A percentile compares a stretch with the other conserved stretches of the same genome.
phyloP scores from a whole-genome alignment of 2,888 invertebrate species.

The Sepiola atlantica region DNA sequence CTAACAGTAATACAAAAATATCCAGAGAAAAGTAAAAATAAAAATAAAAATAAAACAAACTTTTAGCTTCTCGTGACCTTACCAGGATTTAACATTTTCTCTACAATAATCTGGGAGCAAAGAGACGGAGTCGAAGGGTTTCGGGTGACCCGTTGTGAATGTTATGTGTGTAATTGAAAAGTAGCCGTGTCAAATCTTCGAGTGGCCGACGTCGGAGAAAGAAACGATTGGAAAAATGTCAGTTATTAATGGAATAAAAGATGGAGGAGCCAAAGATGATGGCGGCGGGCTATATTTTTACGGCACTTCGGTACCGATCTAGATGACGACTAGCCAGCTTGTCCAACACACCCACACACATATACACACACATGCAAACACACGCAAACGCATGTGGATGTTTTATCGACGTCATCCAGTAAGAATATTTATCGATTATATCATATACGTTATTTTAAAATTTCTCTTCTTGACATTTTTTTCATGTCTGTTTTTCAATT shows the following conservation, averaged over 20 bases:
- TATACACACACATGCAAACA: background rate
- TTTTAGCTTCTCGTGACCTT: background rate
- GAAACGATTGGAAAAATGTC: constrained; percentile 16
- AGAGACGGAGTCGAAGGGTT: background rate
- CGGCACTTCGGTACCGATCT: background rate
- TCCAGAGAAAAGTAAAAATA: too few relatives aligned
- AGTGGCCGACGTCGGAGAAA: background rate
- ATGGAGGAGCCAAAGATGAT: constrained; percentile 10
- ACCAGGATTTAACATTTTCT: background rate
- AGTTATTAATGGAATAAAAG: background rate
- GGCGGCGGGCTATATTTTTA: background rate
- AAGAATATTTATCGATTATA: background rate
- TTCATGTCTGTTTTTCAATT: too few relatives aligned
- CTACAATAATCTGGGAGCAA: background rate
- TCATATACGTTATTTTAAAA: background rate
- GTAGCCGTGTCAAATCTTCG: background rate
- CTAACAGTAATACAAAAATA: too few relatives aligned
- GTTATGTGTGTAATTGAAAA: background rate
- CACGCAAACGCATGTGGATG: background rate
- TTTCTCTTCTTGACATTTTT: background rate
- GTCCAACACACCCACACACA: background rate
- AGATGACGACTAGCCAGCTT: too few relatives aligned
- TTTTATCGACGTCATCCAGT: background rate
- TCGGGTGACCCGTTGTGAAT: background rate
- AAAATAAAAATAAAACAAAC: background rate